Evolutionary conservation across 2,888 invertebrate genomes (phyloP).

Genomic region (Lissonota sp.): DNA sequence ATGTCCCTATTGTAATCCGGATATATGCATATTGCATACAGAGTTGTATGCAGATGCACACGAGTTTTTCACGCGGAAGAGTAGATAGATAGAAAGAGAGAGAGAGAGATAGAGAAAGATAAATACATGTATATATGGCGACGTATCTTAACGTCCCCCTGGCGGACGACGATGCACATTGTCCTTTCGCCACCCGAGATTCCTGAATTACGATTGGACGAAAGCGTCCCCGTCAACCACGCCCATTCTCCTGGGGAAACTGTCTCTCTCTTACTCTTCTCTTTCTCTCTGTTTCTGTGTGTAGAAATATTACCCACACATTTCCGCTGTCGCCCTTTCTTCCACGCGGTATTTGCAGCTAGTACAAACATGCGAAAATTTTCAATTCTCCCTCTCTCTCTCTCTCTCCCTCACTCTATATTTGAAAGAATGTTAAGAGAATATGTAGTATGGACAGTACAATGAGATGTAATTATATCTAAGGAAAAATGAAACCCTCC

Average conservation of each 20-base stretch:
- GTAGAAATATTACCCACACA: conserved; percentile 65
- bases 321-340: conserved; percentile 56
- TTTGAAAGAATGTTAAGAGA: too few relatives aligned
- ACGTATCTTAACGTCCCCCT: conserved; percentile 62
- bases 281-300: conserved; percentile 55
- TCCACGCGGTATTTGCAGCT: conserved; percentile 64
- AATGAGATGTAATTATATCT: too few relatives aligned
- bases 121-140: conserved; percentile 22
- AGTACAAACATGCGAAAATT: conserved; percentile 58
- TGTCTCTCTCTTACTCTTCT: conserved; percentile 57
- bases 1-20: conserved; percentile 56
- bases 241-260: conserved; percentile 72
- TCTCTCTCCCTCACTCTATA: conserved; percentile 5
- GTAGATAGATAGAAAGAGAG: background rate
- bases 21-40: conserved; percentile 29
- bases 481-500: too few relatives aligned
- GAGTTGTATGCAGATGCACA: conserved; percentile 51
- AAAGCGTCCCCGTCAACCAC: conserved; percentile 80
- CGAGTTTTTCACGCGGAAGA: conserved; percentile 33
- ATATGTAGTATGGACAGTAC: too few relatives aligned
- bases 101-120: conserved; percentile 11
- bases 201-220: conserved; percentile 81
- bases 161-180: conserved; percentile 75
- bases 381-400: conserved; percentile 61
- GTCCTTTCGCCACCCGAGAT: conserved; percentile 80